These are phyloP conservation scores for Alcedo quadribrachys DNA, from an alignment of 2,797 vertebrate species.

Conservation along the genomic window DNA sequence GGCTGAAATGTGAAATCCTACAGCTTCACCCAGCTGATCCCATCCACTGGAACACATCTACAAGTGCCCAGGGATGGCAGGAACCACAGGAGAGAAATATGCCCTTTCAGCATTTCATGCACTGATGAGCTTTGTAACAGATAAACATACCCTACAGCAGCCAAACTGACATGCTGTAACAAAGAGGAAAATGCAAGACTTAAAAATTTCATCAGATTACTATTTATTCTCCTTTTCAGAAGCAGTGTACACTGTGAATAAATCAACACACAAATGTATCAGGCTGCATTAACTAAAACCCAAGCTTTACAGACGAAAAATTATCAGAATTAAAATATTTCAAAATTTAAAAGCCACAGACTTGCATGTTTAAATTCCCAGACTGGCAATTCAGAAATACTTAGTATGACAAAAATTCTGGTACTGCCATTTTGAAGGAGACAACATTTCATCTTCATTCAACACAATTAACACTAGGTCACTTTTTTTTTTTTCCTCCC, in stretches of 20 bases:
- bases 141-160: conserved; percentile 87
- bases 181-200: conserved; percentile 74
- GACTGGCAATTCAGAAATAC: not conserved
- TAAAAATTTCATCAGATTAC: conserved; percentile 71
- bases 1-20: conserved; percentile 72
- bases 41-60: conserved; percentile 79
- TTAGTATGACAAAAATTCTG: not conserved
- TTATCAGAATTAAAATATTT: conserved; percentile 19
- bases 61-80: conserved; percentile 67
- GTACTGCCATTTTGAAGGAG: not conserved
- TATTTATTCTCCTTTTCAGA: conserved; percentile 59
- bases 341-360: not conserved
- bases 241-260: conserved; percentile 43
- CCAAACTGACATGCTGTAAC: conserved; percentile 84
- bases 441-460: not conserved
- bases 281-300: conserved; percentile 15
- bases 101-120: conserved; percentile 86
- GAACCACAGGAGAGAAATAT: conserved; percentile 78
- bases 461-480: not conserved
- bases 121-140: conserved; percentile 85
- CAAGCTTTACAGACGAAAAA: conserved; percentile 31
- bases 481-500: rapidly evolving
- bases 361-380: not conserved
- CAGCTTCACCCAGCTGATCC: conserved; percentile 81
- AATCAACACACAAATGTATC: conserved; percentile 24